These are phyloP conservation scores for Xestia rhomboidea DNA, from an alignment of 2,888 invertebrate species.

Conservation along the genomic window DNA sequence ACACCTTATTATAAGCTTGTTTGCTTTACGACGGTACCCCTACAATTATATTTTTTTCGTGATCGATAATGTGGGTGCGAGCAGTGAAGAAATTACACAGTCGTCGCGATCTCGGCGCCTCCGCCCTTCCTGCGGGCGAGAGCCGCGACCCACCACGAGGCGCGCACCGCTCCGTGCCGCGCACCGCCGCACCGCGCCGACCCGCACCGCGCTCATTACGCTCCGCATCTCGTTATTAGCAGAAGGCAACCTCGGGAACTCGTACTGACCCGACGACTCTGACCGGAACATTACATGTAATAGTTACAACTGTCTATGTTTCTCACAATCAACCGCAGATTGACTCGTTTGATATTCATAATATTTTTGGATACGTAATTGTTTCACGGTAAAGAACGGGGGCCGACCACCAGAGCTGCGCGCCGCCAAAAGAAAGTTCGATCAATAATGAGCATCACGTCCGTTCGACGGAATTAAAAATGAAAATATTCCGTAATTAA, in stretches of 20 bases:
- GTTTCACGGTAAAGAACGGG: slow-evolving; percentile 58
- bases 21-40: slow-evolving; percentile 90
- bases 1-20: slow-evolving; percentile 91
- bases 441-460: slow-evolving; percentile 80
- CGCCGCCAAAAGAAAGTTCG: slow-evolving; percentile 74
- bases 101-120: slow-evolving; percentile 85
- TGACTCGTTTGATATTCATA: slow-evolving; percentile 62
- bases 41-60: slow-evolving; percentile 89
- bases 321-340: slow-evolving; percentile 56
- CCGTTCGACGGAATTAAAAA: slow-evolving; percentile 74
- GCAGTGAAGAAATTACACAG: slow-evolving; percentile 89
- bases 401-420: slow-evolving; percentile 64
- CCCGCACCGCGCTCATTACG: slow-evolving; percentile 68
- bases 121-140: slow-evolving; percentile 79
- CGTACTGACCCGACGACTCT: slow-evolving; percentile 22
- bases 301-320: slow-evolving; percentile 42
- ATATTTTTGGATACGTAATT: slow-evolving; percentile 63
- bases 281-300: slow-evolving; percentile 42
- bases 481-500: slow-evolving; percentile 83
- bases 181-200: slow-evolving; percentile 44
- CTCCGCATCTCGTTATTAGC: slow-evolving; percentile 76
- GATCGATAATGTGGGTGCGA: slow-evolving; percentile 89
- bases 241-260: slow-evolving; percentile 66
- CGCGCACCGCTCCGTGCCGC: slow-evolving; percentile 22
- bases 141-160: slow-evolving; percentile 65